Percentiles rank a stretch among this genome's conserved stretches.
These are phyloP conservation scores for Protobothrops mucrosquamatus DNA, from an alignment of 2,113 vertebrate species.

Conservation along the genomic window DNA sequence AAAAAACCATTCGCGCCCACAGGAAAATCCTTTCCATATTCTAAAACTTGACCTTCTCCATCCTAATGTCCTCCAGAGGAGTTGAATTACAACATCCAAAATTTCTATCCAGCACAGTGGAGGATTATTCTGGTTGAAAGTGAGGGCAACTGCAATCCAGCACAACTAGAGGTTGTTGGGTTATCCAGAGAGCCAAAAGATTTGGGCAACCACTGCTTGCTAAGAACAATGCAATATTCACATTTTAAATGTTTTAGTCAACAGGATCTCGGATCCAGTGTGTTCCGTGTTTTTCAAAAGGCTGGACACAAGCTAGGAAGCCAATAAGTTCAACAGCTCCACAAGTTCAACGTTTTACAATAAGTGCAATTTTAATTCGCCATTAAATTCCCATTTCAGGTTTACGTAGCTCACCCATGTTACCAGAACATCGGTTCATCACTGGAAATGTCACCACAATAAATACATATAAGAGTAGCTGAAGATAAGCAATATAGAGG, in stretches of 20 bases:
- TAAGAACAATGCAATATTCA: not conserved
- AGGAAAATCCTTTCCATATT: not conserved
- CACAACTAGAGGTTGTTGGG: not conserved
- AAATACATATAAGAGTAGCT: slow-evolving; percentile 60
- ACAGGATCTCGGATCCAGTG: slow-evolving; percentile 17
- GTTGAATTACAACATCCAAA: not conserved
- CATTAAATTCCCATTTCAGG: fast-evolving
- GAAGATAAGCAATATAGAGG: slow-evolving; percentile 42
- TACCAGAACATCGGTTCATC: slow-evolving; percentile 32
- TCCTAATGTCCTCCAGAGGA: not conserved
- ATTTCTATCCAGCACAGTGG: not conserved
- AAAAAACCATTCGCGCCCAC: not conserved
- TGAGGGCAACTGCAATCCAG: not conserved
- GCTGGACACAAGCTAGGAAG: slow-evolving; percentile 16
- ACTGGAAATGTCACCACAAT: slow-evolving; percentile 59
- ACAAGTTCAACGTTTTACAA: slow-evolving; percentile 17
- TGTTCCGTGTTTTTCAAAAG: slow-evolving; percentile 5
- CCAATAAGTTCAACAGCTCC: slow-evolving; percentile 7
- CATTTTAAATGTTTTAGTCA: not conserved
- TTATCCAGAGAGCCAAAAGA: not conserved
- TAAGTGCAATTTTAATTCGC: slow-evolving; percentile 39
- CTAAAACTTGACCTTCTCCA: not conserved
- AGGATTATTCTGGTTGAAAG: not conserved
- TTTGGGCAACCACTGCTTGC: not conserved
- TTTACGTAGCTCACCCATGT: slow-evolving; percentile 31